Percentiles rank a stretch among this genome's conserved stretches.
Conservation (phyloP, 2,113 vertebrate species). For the Danionella cerebrum region DNA sequence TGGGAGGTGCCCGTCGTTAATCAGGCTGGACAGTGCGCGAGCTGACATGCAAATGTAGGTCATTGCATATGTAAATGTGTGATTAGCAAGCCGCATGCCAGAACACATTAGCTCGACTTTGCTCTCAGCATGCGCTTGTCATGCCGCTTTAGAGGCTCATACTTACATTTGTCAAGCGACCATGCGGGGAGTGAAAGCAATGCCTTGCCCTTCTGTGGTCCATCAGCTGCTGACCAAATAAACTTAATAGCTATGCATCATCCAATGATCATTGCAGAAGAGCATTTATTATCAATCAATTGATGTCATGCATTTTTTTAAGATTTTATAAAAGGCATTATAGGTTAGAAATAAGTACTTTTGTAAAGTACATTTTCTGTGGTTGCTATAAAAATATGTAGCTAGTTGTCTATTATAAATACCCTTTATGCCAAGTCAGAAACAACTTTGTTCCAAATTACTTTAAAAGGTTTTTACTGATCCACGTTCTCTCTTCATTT, state of each 20-base stretch:
- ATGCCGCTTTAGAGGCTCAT: slow-evolving; percentile 85
- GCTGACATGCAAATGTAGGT: slow-evolving; percentile 99
- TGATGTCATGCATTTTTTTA: too few relatives aligned
- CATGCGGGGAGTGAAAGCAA: slow-evolving; percentile 72
- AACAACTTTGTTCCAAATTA: too few relatives aligned
- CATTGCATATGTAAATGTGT: slow-evolving; percentile 99
- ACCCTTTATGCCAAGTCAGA: too few relatives aligned
- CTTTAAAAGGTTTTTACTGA: too few relatives aligned
- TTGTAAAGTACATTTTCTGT: too few relatives aligned
- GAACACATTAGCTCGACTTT: slow-evolving; percentile 96
- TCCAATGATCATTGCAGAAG: neutral
- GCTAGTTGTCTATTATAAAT: too few relatives aligned
- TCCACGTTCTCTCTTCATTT: too few relatives aligned
- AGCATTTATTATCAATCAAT: too few relatives aligned
- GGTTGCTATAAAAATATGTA: too few relatives aligned
- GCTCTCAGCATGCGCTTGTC: slow-evolving; percentile 98
- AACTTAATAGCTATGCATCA: neutral
- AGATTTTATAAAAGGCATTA: too few relatives aligned
- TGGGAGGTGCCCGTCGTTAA: slow-evolving; percentile 93
- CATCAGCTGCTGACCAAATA: slow-evolving; percentile 11
- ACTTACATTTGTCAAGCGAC: slow-evolving; percentile 91
- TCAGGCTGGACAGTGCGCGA: slow-evolving; percentile 94
- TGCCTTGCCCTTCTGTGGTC: slow-evolving; percentile 53
- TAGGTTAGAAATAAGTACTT: too few relatives aligned
- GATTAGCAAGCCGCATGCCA: slow-evolving; percentile 98